Evolutionary conservation across 2,113 vertebrate genomes (phyloP).

Genomic region (Rhizomys pruinosus): DNA sequence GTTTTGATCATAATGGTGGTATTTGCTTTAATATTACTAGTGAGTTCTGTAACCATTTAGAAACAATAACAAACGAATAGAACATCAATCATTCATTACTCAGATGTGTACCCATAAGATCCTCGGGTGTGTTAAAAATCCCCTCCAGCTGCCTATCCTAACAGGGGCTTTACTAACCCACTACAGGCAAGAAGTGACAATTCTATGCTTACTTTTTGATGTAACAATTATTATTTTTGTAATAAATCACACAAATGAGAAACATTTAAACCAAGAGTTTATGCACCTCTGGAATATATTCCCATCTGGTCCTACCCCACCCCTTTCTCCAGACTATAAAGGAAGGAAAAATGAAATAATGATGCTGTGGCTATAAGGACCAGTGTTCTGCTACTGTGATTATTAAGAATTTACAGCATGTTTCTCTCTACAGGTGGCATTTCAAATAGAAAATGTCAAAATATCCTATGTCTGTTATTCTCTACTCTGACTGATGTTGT

Average conservation of each 20-base stretch:
- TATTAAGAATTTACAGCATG: neutral
- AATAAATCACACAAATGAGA: slow-evolving; percentile 42
- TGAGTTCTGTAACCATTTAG: slow-evolving; percentile 42
- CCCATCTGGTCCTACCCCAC: neutral
- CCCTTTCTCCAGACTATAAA: neutral
- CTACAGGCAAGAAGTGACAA: neutral
- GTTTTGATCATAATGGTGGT: neutral
- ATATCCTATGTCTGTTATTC: neutral
- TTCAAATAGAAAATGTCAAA: slow-evolving; percentile 31
- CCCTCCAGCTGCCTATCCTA: neutral
- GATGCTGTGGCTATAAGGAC: neutral
- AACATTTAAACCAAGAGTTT: slow-evolving; percentile 30
- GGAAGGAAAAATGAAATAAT: neutral
- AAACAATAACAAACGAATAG: slow-evolving; percentile 43
- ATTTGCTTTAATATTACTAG: slow-evolving; percentile 35
- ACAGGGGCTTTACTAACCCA: slow-evolving; percentile 28
- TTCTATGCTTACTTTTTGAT: neutral
- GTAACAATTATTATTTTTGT: neutral
- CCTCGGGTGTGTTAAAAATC: slow-evolving; percentile 37
- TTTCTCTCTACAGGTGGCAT: neutral
- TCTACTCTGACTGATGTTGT: neutral
- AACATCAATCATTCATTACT: slow-evolving; percentile 43
- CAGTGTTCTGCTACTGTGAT: neutral
- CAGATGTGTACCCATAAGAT: neutral
- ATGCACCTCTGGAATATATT: neutral